Base-by-base conservation (phyloP, 2,797 vertebrate genomes). In the Kryptopterus vitreolus region DNA sequence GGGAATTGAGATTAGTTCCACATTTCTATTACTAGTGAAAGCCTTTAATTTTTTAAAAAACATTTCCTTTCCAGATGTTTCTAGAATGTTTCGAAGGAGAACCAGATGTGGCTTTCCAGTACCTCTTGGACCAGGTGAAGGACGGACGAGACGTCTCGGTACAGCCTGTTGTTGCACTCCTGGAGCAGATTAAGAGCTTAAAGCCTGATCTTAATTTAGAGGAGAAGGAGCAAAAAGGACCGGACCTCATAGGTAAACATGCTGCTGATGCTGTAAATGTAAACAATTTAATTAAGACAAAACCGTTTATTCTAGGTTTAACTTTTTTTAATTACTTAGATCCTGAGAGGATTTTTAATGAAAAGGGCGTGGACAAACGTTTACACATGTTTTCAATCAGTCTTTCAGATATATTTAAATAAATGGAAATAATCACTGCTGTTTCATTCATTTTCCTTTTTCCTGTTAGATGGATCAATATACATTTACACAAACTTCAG, bases 21-120 rank as follows among this genome's bases (percentile, higher is more conserved):
- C 2, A 1, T 71, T 57, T 72, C 20, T 55, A 16, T 72, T 72
- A 50, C 35, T 38, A 10, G 22, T 58, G n/a, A 18, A 55, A n/a
- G 55, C 22, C 43, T 61, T 31, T 72, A 13, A 38, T 13, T 58
- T 38, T 38, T 38, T 38, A 38, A 3, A 7, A 22, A 16, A 82
- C 85, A 82, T 85, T 59, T 65, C 73, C 33, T 68, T 24, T 9
- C 10, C 48, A 94, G 92, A 85, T 74, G 66, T 79, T 94, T 61
- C 31, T 83, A 76, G 86, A 85, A 33, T 93, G 89, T 77, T 89
- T 93, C 82, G 83, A 83, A 63, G 88, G 85, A 76, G 82, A 87
- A 78, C 87, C 88, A 82, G 83, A 84, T 6, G 81, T 57, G 62
- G 68, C 85, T 79, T 91, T 93, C 69, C 85, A 78, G 86, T 92